Base-by-base conservation (phyloP, 1,140 invertebrate species). In the Cryptotermes secundus region DNA sequence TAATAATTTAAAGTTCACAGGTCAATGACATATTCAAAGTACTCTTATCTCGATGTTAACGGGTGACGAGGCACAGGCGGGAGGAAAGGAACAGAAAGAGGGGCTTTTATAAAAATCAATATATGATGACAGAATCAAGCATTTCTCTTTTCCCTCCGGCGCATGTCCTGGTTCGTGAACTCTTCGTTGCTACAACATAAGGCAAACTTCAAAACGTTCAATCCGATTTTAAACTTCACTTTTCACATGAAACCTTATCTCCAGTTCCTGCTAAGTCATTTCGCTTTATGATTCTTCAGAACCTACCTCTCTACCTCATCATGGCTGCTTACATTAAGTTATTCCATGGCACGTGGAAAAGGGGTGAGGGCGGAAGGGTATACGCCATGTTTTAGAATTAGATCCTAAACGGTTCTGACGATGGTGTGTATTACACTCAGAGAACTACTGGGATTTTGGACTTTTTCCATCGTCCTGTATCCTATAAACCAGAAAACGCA, bases 121-220 rank as follows among this genome's bases (percentile, higher is more conserved):
- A 72, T n/a, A 72, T 31, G 26, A 72, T n/a, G 26, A 72, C 59
- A 72, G 26, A 72, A 72, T 72, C 59, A 72, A n/a, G 7, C n/a
- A 2, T 72, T 0, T 49, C 45, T 49, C 7, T 31, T n/a, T 72
- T 72, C 4, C n/a, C 10, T 7, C 16, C 31, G 59, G 59, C 59
- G 59, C 59, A 72, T 72, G 59, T 72, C 59, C 59, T 72, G 59
- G 59, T 72, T 72, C 59, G 59, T 72, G 59, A 72, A 72, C 59
- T 72, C 26, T 16, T 72, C 4, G 59, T 31, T 72, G 59, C 59
- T n/a, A 31, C 59, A 72, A 72, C 59, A 72, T 14, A 72, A 72
- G 59, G n/a, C 59, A 72, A 31, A 9, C 26, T n/a, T 31, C 59
- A 31, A 26, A 7, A 72, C 59, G n/a, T n/a, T 31, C n/a, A 10